Percentiles rank a stretch among this genome's conserved stretches.
phyloP scores from a whole-genome alignment of 1,140 invertebrate genomes.

The Drosophila nigrodunni region DNA sequence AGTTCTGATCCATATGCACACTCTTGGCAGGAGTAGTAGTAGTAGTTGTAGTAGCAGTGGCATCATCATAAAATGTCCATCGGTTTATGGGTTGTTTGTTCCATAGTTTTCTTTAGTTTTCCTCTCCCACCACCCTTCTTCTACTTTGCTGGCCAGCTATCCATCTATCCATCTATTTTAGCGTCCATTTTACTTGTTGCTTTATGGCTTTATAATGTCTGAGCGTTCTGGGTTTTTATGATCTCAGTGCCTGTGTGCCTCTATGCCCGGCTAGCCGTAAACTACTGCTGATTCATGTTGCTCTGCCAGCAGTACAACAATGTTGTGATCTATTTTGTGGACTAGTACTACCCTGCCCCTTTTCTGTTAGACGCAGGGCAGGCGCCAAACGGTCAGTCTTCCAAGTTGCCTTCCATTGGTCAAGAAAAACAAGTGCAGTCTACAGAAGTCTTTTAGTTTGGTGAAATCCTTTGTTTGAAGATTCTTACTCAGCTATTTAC shows the following conservation, averaged over 20 bases:
- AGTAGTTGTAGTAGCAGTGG: background rate
- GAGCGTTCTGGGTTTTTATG: constrained; percentile 66
- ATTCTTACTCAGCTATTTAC: background rate
- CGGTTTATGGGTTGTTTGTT: constrained; percentile 17
- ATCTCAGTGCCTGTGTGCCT: constrained; percentile 35
- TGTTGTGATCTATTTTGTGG: constrained; percentile 41
- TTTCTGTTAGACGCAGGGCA: background rate
- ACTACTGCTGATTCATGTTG: constrained; percentile 62
- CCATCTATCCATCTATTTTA: constrained; percentile 52
- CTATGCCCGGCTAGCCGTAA: constrained; percentile 42
- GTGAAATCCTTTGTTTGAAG: too few species aligned
- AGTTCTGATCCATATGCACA: background rate
- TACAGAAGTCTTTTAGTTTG: background rate
- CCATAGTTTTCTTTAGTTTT: constrained; percentile 37
- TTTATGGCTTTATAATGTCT: constrained; percentile 78
- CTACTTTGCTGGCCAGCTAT: background rate
- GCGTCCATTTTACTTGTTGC: constrained; percentile 71
- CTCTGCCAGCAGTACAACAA: constrained; percentile 48
- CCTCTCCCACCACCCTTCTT: background rate
- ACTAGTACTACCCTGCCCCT: background rate
- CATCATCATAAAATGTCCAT: constrained; percentile 33
- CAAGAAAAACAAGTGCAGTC: background rate
- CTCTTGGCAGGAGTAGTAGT: background rate
- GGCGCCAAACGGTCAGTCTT: constrained; percentile 33
- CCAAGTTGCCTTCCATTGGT: background rate